These are phyloP conservation scores for Ochlodes sylvanus DNA, from an alignment of 2,888 invertebrate species.

Conservation along the genomic window DNA sequence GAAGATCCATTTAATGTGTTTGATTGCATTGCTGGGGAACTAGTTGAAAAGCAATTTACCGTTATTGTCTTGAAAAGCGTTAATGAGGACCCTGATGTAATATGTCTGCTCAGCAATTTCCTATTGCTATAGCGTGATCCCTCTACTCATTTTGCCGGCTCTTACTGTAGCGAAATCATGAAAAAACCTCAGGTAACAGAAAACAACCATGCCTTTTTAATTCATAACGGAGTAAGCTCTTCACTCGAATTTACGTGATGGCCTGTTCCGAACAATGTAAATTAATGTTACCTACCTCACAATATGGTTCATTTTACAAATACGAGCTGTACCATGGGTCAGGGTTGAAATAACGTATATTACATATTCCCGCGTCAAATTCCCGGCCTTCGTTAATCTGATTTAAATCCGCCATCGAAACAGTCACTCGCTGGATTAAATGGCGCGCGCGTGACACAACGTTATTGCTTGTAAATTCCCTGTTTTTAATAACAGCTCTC, in stretches of 20 bases:
- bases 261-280: neutral
- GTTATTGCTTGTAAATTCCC: constrained; percentile 47
- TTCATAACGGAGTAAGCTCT: constrained; percentile 7
- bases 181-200: neutral
- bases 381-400: constrained; percentile 47
- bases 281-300: neutral
- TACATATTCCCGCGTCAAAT: constrained; percentile 35
- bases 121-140: neutral
- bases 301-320: constrained; percentile 13
- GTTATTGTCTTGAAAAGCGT: too few species aligned
- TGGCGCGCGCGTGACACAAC: constrained; percentile 41
- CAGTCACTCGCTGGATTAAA: constrained; percentile 49
- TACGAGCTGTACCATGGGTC: neutral
- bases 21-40: too few species aligned
- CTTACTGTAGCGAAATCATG: neutral
- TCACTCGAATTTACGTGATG: neutral
- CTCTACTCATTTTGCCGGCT: neutral
- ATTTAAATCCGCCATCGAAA: constrained; percentile 53
- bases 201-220: constrained; percentile 3
- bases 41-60: too few species aligned
- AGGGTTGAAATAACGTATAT: constrained; percentile 23
- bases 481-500: constrained; percentile 45
- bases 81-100: too few species aligned
- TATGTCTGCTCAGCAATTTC: too few species aligned
- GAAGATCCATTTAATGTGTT: too few species aligned